Base-by-base conservation (phyloP, 1,140 invertebrate species). In the Trypoxylus dichotomus region DNA sequence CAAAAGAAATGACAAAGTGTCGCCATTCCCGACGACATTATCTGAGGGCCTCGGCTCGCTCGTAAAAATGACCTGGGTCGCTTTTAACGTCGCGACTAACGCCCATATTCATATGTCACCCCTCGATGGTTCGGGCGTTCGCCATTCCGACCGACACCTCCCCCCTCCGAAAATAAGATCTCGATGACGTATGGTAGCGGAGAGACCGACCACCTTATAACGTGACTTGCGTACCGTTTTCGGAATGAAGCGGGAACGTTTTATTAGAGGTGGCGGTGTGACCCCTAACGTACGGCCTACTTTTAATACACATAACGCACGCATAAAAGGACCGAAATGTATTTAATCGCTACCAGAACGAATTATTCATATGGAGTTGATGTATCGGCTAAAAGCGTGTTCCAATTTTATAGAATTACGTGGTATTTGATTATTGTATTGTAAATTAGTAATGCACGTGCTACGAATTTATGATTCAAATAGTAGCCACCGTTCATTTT, bases 21-120 rank as follows among this genome's bases (percentile, higher is more conserved):
- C 43, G 47, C 58, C 60, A 76, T 68, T 76, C 60, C 47, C 75
- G 58, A 29, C 75, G 75, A 76, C 58, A 76, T 76, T 76, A 76
- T 76, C 75, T 76, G 29, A 75, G n/a, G 60, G 60, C 60, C 75
- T 32, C 75, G 47, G 58, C 27, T 68, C 47, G 47, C 75, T 76
- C 75, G 58, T 76, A 76, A 76, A 76, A 76, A 76, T 76, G 75
- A 76, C 75, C 75, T 76, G 75, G 43, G 37, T 54, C 24, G 47
- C 58, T 60, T 54, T 76, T 60, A 76, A 76, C 75, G 75, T 76
- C 75, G 58, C 58, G 75, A 76, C 47, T 54, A 76, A 76, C 47
- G 25, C 75, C 75, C 75, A 76, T 76, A 76, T 76, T 76, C 75
- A 76, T 76, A 76, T 76, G 75, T 76, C 75, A 76, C 58, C 47